A percentile compares a stretch with the other conserved stretches of the same genome.
Evolutionary conservation across 2,888 invertebrate species (phyloP).

Genomic region (Agriotes lineatus): DNA sequence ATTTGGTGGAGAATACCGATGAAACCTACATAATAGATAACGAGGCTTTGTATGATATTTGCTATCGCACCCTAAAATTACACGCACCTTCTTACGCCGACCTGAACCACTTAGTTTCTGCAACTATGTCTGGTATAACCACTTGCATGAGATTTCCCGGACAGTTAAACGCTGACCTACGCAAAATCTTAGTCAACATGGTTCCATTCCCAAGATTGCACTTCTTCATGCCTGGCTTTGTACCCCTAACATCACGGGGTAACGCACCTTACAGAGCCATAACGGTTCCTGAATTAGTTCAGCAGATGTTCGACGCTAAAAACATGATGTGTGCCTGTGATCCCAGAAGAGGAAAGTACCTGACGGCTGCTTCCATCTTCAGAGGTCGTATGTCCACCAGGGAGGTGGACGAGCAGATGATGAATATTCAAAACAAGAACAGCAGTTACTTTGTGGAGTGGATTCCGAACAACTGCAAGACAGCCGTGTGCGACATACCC

Average conservation of each 20-base stretch:
- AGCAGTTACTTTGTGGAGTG: slow-evolving; percentile 75
- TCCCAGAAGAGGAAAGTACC: slow-evolving; percentile 81
- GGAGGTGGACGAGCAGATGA: slow-evolving; percentile 73
- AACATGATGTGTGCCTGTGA: slow-evolving; percentile 94
- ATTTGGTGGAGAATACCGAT: slow-evolving; percentile 73
- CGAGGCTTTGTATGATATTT: slow-evolving; percentile 75
- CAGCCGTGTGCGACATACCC: slow-evolving; percentile 80
- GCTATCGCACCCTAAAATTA: slow-evolving; percentile 72
- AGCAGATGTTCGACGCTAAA: slow-evolving; percentile 85
- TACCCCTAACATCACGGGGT: slow-evolving; percentile 72
- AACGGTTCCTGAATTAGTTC: slow-evolving; percentile 83
- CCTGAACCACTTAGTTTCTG: slow-evolving; percentile 69
- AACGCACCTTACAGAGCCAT: slow-evolving; percentile 79
- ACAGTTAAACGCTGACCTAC: slow-evolving; percentile 76
- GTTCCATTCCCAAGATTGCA: slow-evolving; percentile 79
- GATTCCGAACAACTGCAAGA: slow-evolving; percentile 82
- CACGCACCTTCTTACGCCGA: slow-evolving; percentile 73
- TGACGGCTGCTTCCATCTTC: slow-evolving; percentile 88
- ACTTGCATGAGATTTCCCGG: slow-evolving; percentile 68
- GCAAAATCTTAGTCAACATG: slow-evolving; percentile 74
- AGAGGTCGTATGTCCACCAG: slow-evolving; percentile 78
- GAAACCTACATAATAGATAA: slow-evolving; percentile 74
- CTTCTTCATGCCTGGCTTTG: slow-evolving; percentile 77
- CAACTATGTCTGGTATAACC: slow-evolving; percentile 71
- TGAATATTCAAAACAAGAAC: slow-evolving; percentile 77